phyloP scores from a whole-genome alignment of 2,113 vertebrate genomes.

The Mellivora capensis region DNA sequence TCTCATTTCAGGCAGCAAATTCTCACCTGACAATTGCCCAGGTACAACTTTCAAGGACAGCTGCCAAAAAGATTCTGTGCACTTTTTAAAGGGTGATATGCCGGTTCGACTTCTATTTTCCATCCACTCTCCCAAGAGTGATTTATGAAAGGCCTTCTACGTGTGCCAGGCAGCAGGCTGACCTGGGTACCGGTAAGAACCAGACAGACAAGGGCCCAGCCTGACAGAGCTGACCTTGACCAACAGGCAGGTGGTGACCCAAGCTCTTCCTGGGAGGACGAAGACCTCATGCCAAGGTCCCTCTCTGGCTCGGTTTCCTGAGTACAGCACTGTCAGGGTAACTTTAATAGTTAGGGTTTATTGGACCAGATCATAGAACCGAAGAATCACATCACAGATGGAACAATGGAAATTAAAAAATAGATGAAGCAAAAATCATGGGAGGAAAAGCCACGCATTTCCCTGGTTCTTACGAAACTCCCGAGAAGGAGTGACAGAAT shows the following conservation, averaged over 20 bases:
- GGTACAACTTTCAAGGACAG: not conserved
- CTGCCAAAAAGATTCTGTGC: not conserved
- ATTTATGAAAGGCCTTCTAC: not conserved
- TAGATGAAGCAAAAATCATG: not conserved
- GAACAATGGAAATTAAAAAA: not conserved
- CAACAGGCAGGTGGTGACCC: no score
- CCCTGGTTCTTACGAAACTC: no score
- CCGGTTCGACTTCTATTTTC: not conserved
- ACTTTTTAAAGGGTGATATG: not conserved
- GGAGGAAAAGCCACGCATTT: not conserved
- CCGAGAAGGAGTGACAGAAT: no score
- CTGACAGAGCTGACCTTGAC: not conserved
- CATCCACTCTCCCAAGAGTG: not conserved
- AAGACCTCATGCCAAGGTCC: no score
- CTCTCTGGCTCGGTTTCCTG: not conserved
- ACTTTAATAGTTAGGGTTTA: not conserved
- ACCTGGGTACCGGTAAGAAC: not conserved
- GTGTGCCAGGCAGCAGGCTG: not conserved
- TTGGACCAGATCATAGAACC: not conserved
- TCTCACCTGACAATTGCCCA: not conserved
- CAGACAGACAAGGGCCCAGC: not conserved
- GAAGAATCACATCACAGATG: not conserved
- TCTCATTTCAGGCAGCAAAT: not conserved
- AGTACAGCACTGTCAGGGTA: not conserved
- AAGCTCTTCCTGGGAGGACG: accelerated